Percentiles rank a stretch among this genome's conserved stretches.
Conservation (phyloP, 2,888 invertebrate genomes). For the Metacarcinus magister region DNA sequence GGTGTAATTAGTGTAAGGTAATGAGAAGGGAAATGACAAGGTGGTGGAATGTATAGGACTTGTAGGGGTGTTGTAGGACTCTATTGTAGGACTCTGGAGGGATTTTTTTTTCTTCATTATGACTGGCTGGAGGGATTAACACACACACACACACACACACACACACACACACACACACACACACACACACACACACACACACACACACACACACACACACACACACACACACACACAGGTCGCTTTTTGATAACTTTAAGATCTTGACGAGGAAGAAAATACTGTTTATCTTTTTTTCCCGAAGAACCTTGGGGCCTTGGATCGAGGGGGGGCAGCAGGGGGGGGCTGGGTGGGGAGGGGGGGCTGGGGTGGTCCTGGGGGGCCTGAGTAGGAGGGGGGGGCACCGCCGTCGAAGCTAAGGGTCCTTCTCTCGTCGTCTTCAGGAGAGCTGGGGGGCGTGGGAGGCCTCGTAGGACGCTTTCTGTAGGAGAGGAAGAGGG, state of each 20-base stretch:
- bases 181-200: too few relatives aligned
- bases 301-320: slow-evolving; percentile 66
- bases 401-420: slow-evolving; percentile 72
- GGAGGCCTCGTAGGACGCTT: slow-evolving; percentile 62
- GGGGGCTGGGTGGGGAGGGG: slow-evolving; percentile 3
- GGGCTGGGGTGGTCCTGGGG: slow-evolving; percentile 43
- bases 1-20: too few relatives aligned
- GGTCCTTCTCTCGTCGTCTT: slow-evolving; percentile 71
- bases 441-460: slow-evolving; percentile 77
- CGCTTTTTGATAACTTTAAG: not conserved
- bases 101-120: not conserved
- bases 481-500: not conserved
- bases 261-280: not conserved
- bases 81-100: not conserved
- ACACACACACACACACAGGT: too few relatives aligned
- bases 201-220: too few relatives aligned
- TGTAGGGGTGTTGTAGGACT: too few relatives aligned
- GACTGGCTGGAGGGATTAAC: not conserved
- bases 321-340: slow-evolving; percentile 12
- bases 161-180: too few relatives aligned
- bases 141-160: not conserved
- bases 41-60: too few relatives aligned
- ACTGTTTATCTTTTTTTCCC: slow-evolving; percentile 66
- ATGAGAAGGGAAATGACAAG: too few relatives aligned
- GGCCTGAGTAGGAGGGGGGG: slow-evolving; percentile 53